phyloP scores from a whole-genome alignment of 2,888 invertebrate species.

The Mimas tiliae region DNA sequence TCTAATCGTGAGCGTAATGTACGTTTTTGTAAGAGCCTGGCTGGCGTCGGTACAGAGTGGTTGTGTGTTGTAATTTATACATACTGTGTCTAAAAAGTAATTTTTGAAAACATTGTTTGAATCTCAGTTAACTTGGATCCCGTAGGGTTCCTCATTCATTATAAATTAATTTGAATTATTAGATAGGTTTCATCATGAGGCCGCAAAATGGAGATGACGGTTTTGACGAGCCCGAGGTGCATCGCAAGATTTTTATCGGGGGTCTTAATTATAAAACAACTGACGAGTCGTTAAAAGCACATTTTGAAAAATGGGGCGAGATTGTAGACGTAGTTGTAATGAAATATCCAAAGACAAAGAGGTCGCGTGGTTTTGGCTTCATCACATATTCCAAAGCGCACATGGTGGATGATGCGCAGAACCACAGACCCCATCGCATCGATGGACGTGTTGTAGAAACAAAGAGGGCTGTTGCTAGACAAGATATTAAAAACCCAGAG shows the following conservation, averaged over 20 bases:
- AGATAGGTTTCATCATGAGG: constrained; percentile 58
- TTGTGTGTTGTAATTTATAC: constrained; percentile 28
- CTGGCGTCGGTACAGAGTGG: constrained; percentile 61
- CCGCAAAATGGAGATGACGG: constrained; percentile 81
- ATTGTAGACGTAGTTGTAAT: constrained; percentile 98
- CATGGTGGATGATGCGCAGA: constrained; percentile 98
- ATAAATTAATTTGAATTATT: constrained; percentile 23
- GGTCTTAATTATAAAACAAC: constrained; percentile 97
- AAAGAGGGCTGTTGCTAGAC: constrained; percentile 97
- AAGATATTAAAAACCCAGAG: constrained; percentile 96
- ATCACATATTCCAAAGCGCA: constrained; percentile 97
- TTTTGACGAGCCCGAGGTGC: constrained; percentile 91
- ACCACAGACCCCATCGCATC: constrained; percentile 94
- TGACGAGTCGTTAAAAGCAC: constrained; percentile 96
- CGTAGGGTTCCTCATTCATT: not conserved
- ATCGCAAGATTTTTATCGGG: constrained; percentile 97
- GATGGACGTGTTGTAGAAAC: constrained; percentile 98
- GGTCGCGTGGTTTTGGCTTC: constrained; percentile 99
- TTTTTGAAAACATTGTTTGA: not conserved
- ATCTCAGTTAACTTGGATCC: not conserved
- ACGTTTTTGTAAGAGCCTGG: too few relatives aligned
- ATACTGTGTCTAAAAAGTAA: not conserved
- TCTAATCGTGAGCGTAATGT: too few relatives aligned
- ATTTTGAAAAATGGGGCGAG: constrained; percentile 98
- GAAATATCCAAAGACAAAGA: constrained; percentile 97